Base-by-base conservation (phyloP, 2,113 vertebrate species). In the Sterrhoptilus dennistouni region DNA sequence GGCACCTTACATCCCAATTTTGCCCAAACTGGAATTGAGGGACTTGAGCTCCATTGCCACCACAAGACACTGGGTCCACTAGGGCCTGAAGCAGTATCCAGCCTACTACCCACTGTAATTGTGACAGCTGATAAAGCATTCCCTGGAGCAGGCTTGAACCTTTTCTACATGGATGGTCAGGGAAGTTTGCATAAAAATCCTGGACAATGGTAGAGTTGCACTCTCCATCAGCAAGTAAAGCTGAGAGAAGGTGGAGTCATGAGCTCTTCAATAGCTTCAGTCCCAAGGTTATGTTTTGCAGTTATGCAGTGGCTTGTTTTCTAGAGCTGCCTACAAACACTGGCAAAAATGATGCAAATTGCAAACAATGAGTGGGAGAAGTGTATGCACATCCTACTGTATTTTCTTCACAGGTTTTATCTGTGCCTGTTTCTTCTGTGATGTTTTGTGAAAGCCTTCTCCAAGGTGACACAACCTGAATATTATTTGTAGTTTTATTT, bases 391-490 rank as follows among this genome's bases (percentile, higher is more conserved):
- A 66, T 91, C 85, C 80, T 70, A 72, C 66, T 75, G 45, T 78
- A 78, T 95, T 96, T 95, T 95, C 91, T 96, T 95, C 96, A 88
- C 87, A 91, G 66, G 53, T 95, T 89, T 93, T 87, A 56, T 81
- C 74, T 53, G 33, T 7, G 86, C 79, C 44, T 83, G 23, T 92
- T 96, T 95, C 91, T 83, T 74, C 85, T 5, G 31, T 45, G n/a
- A 87, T 92, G 49, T 81, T 95, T 90, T 94, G 77, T 83, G 83
- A 80, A 82, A 68, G 66, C 38, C 45, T 82, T 84, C 38, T 89
- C 14, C 8, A 88, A 91, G 87, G 80, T 93, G 87, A 66, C 81
- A 92, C 81, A 95, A 78, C 53, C 83, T 91, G 83, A 76, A 69
- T 60, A 85, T 88, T 80, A 64, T 81, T 83, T 83, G 31, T 72